Evolutionary conservation across 2,888 invertebrate genomes (phyloP), one percentile per base, ranked within the genome.

Genomic region (Phortica okadai): DNA sequence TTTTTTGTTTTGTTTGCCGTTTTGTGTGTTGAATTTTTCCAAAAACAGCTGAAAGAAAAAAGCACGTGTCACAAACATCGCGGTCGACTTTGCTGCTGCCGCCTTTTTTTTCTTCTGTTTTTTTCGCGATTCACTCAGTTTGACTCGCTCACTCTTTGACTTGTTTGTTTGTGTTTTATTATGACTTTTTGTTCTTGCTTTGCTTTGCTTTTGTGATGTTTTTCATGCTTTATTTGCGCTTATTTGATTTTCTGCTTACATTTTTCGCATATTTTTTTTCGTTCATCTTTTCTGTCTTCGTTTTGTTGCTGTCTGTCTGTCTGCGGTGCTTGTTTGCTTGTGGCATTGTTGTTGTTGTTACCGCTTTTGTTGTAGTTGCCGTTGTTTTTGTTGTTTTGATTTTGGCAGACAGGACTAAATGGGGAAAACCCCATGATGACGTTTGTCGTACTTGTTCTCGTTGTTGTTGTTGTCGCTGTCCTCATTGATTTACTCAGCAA

Each of bases 31-130:
- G 82, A 85, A 82, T 88, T 89, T 77, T 86, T 84, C 83, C 84
- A 82, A 88, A 89, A 89, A 89, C 89, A 89, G 90, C 90, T 90
- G 90, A 90, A 89, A 72, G 70, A 72, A 72, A 89, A 89, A 90
- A 90, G 90, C 89, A 89, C 89, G 90, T 89, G 90, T 90, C 90
- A 89, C 87, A 83, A 81, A 82, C 80, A 81, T 76, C 76, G 83
- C 77, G 74, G 74, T 72, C 74, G 74, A 41, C 74, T 62, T 64
- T n/a, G 25, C 70, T n/a, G 11, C 25, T 42, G 14, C 59, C 45
- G 14, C 25, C 73, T 58, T 21, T 62, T 16, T n/a, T 25, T 10
- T 41, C 59, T 72, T 54, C 1, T 45, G 8, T n/a, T 25, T 59
- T 44, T 59, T 50, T 66, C 21, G 10, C 25, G 21, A 62, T 25